Percentiles rank a stretch among this genome's conserved stretches.
Evolutionary conservation across 2,888 invertebrate genomes (phyloP).

Genomic region (Pseudoips prasinana): DNA sequence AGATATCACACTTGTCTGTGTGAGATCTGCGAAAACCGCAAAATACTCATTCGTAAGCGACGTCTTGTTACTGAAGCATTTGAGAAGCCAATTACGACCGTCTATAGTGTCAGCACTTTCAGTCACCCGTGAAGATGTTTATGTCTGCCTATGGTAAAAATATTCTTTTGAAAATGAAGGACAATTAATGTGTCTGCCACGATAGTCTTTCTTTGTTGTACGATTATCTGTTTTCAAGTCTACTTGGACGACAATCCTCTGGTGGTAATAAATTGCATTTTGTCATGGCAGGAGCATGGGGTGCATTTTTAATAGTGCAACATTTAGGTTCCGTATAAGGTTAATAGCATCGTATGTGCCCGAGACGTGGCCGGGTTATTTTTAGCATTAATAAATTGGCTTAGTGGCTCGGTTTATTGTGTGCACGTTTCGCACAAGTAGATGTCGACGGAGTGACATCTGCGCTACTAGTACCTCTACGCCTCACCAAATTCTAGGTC

Average conservation of each 20-base stretch:
- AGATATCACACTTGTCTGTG: conserved; percentile 40
- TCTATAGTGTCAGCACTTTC: no score
- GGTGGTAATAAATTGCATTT: conserved; percentile 51
- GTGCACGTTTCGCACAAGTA: conserved; percentile 68
- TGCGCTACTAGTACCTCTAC: conserved; percentile 34
- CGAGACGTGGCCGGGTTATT: conserved; percentile 75
- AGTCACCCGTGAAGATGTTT: no score
- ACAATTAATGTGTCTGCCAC: no score
- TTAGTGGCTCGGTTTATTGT: conserved; percentile 77
- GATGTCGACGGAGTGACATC: conserved; percentile 47
- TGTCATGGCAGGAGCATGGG: conserved; percentile 37
- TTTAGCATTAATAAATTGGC: conserved; percentile 81
- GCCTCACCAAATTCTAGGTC: conserved; percentile 48
- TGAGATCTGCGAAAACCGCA: conserved; percentile 63
- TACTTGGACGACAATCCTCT: conserved; percentile 43
- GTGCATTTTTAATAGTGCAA: conserved; percentile 49
- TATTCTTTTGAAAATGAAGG: no score
- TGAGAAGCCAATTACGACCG: no score
- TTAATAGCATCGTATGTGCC: conserved; percentile 72
- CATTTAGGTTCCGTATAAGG: conserved; percentile 69
- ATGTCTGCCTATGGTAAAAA: no score
- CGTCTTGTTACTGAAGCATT: conserved; percentile 47
- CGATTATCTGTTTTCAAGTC: conserved; percentile 15
- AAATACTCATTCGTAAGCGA: conserved; percentile 61
- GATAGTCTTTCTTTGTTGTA: no score